Evolutionary conservation across 2,888 invertebrate genomes (phyloP).

Genomic region (Oxystoma pomonae): DNA sequence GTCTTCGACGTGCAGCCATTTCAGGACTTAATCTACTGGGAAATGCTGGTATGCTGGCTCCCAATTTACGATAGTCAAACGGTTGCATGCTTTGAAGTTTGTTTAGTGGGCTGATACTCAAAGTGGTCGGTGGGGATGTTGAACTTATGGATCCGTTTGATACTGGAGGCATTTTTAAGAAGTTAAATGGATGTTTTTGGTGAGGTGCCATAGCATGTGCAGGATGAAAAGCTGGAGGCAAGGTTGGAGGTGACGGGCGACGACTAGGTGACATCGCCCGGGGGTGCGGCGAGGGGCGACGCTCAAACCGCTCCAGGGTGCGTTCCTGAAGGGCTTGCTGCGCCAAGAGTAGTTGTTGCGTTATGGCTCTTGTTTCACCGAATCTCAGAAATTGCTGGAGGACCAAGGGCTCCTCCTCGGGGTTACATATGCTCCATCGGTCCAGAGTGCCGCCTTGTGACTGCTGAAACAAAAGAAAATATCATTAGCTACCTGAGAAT

Average conservation of each 20-base stretch:
- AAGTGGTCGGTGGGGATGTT: conserved; percentile 58
- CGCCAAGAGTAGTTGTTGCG: conserved; percentile 62
- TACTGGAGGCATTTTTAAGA: conserved; percentile 44
- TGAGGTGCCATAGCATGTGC: conserved; percentile 50
- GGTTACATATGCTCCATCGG: conserved; percentile 83
- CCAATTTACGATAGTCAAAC: conserved; percentile 83
- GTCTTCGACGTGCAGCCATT: conserved; percentile 48
- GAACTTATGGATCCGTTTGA: conserved; percentile 54
- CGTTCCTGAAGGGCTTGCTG: conserved; percentile 58
- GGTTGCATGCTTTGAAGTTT: conserved; percentile 94
- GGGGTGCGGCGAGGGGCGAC: conserved; percentile 44
- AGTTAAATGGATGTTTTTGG: conserved; percentile 48
- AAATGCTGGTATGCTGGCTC: conserved; percentile 54
- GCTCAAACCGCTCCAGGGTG: conserved; percentile 55
- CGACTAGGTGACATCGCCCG: conserved; percentile 67
- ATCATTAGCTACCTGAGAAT: too few species aligned
- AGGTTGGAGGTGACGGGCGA: conserved; percentile 58
- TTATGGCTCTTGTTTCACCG: conserved; percentile 82
- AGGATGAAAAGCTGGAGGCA: conserved; percentile 48
- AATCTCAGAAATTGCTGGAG: conserved; percentile 89
- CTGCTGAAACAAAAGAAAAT: conserved; percentile 36
- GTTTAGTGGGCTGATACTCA: conserved; percentile 70
- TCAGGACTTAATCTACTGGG: conserved; percentile 48
- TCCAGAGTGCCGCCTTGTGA: conserved; percentile 72
- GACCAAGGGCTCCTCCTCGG: conserved; percentile 87